phyloP scores from a whole-genome alignment of 2,113 vertebrate genomes.

The Pelecanoides urinatrix region DNA sequence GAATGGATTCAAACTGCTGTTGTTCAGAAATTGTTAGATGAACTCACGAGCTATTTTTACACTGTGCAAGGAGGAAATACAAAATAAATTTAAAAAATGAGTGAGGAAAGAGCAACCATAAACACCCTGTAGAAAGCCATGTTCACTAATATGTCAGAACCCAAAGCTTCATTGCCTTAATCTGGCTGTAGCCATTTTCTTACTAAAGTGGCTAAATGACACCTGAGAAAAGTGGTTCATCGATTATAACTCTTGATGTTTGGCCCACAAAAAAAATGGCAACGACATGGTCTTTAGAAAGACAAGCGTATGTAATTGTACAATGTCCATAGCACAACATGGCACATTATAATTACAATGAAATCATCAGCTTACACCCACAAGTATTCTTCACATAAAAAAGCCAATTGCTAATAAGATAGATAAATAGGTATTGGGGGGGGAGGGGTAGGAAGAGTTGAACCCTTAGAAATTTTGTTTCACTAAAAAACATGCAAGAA shows the following conservation, averaged over 20 bases:
- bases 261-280: neutral
- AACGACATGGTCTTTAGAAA: neutral
- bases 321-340: neutral
- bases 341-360: neutral
- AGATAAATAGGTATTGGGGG: neutral
- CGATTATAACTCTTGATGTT: neutral
- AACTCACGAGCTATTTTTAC: neutral
- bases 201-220: neutral
- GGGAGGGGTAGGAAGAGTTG: fast-evolving
- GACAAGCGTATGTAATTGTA: neutral
- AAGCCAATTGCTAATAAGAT: neutral
- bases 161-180: neutral
- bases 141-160: neutral
- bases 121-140: neutral
- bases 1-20: neutral
- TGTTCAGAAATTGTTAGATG: neutral
- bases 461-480: neutral
- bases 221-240: neutral
- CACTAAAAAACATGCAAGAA: neutral
- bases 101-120: neutral
- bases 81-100: neutral
- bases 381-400: neutral
- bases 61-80: neutral
- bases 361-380: neutral
- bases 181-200: neutral